Percentiles rank a stretch among this genome's conserved stretches.
These are phyloP conservation scores for Myathropa florea DNA, from an alignment of 2,888 invertebrate species.

Conservation along the genomic window DNA sequence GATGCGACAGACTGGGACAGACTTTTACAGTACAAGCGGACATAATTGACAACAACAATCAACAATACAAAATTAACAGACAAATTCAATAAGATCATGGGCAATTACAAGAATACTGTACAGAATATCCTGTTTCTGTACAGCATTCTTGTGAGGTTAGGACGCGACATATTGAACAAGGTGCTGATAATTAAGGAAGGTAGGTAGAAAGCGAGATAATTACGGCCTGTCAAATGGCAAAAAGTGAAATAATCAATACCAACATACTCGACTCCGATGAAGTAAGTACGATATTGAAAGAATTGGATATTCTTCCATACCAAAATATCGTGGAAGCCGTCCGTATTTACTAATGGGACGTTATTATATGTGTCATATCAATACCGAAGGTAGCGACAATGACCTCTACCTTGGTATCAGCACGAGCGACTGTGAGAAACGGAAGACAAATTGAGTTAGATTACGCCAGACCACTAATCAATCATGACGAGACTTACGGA, in stretches of 20 bases:
- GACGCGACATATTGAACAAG: too few species aligned
- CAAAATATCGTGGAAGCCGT: neutral
- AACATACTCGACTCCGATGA: neutral
- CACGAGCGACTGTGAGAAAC: neutral
- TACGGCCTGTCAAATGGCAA: neutral
- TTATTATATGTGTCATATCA: neutral
- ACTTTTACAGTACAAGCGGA: neutral
- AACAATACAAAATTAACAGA: too few species aligned
- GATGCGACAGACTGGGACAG: neutral
- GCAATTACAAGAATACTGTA: too few species aligned
- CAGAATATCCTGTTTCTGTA: too few species aligned
- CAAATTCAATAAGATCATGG: too few species aligned
- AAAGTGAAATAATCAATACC: too few species aligned
- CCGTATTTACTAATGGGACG: too few species aligned
- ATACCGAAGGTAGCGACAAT: neutral
- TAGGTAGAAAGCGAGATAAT: neutral
- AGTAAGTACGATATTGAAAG: neutral
- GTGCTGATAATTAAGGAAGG: too few species aligned
- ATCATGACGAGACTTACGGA: neutral
- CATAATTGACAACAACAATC: too few species aligned
- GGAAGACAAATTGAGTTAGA: neutral
- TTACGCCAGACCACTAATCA: neutral
- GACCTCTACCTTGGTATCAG: neutral
- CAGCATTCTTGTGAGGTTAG: too few species aligned
- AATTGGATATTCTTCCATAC: neutral